phyloP scores from a whole-genome alignment of 2,797 vertebrate species.

The Oryzias sinensis region DNA sequence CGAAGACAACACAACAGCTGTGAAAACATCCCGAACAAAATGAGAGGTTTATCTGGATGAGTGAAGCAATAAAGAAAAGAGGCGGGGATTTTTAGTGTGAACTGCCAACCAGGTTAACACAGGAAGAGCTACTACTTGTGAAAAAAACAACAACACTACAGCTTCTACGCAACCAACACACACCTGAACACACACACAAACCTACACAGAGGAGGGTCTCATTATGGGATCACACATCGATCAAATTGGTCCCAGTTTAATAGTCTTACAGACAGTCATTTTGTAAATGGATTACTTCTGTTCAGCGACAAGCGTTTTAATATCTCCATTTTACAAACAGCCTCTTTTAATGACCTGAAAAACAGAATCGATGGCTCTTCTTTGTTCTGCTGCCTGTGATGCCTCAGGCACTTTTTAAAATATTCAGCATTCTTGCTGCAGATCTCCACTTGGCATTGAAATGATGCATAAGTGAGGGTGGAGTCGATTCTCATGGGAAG shows the following conservation, averaged over 20 bases:
- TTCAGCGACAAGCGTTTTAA: not conserved
- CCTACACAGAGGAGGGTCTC: not conserved
- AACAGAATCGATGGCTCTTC: slow-evolving; percentile 5
- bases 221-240: slow-evolving; percentile 9
- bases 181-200: slow-evolving; percentile 2
- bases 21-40: slow-evolving; percentile 30
- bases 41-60: slow-evolving; percentile 34
- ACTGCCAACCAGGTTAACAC: slow-evolving; percentile 14
- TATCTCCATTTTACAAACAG: slow-evolving; percentile 18
- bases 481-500: not conserved
- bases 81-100: slow-evolving; percentile 11
- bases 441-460: slow-evolving; percentile 4
- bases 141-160: slow-evolving; percentile 13
- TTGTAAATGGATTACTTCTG: slow-evolving; percentile 30
- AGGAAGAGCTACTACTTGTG: slow-evolving; percentile 15
- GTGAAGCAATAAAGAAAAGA: slow-evolving; percentile 15
- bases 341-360: slow-evolving; percentile 24
- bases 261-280: slow-evolving; percentile 22
- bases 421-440: not conserved
- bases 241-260: slow-evolving; percentile 18
- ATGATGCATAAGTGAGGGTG: not conserved
- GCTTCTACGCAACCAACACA: not conserved
- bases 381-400: not conserved
- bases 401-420: not conserved
- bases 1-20: slow-evolving; percentile 26